Percentiles rank a stretch among this genome's conserved stretches.
phyloP scores from a whole-genome alignment of 2,797 vertebrate species.

The Schizopygopsis malacanthus region DNA sequence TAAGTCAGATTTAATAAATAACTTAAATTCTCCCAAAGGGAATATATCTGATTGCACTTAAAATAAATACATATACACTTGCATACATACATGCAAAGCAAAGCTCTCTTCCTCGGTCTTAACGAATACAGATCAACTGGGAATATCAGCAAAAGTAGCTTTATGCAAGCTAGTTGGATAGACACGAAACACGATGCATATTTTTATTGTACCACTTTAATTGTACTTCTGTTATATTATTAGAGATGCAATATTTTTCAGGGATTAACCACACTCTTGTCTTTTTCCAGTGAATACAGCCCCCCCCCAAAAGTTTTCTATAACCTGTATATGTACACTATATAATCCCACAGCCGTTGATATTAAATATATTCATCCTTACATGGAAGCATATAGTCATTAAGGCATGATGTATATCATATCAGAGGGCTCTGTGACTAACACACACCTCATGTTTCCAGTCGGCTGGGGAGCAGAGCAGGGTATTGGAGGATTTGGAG shows the following conservation, averaged over 20 bases:
- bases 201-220: neutral
- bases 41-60: neutral
- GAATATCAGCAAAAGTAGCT: neutral
- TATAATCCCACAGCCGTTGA: neutral
- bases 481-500: conserved; percentile 92
- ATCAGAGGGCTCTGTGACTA: neutral
- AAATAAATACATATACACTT: neutral
- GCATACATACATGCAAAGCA: neutral
- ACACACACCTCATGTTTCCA: conserved; percentile 64
- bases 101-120: neutral
- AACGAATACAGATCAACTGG: neutral
- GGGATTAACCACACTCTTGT: neutral
- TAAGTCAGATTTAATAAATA: neutral
- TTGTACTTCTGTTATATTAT: neutral
- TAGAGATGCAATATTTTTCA: neutral
- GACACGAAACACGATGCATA: neutral
- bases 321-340: neutral
- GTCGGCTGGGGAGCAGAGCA: conserved; percentile 94
- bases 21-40: neutral
- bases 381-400: neutral
- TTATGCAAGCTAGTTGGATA: neutral
- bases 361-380: neutral
- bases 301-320: neutral
- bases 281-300: neutral
- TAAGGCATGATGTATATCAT: neutral